Conservation (phyloP, 2,113 vertebrate species). For the Phalacrocorax aristotelis region DNA sequence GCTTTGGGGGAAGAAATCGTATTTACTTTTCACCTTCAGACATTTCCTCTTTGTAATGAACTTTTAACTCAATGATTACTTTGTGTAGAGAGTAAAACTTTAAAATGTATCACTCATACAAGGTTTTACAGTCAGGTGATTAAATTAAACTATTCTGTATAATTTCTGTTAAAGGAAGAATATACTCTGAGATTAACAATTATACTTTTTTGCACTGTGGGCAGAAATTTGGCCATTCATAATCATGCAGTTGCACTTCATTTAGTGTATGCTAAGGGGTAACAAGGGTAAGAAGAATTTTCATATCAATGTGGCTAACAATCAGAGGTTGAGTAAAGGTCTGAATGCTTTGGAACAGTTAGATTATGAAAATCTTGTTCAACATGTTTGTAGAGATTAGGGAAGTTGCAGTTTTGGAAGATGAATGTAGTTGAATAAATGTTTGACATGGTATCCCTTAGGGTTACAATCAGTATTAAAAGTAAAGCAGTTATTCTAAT, state of each 20-base stretch:
- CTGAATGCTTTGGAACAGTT: neutral
- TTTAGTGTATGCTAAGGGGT: neutral
- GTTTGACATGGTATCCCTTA: neutral
- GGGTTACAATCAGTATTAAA: neutral
- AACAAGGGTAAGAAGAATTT: neutral
- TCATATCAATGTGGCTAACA: neutral
- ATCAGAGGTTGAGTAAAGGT: neutral
- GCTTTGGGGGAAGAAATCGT: neutral
- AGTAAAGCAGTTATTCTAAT: neutral
- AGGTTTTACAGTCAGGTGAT: constrained; percentile 63
- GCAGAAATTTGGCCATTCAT: neutral
- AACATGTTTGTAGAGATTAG: neutral
- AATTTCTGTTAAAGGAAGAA: constrained; percentile 44
- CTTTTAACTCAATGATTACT: constrained; percentile 56
- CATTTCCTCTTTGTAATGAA: constrained; percentile 52
- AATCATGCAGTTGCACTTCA: neutral
- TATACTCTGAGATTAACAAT: constrained; percentile 4
- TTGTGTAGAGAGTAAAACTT: constrained; percentile 55
- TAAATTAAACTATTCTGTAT: constrained; percentile 35
- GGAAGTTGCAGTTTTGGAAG: neutral
- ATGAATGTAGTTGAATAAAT: neutral
- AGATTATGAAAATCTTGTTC: neutral
- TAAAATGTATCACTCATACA: constrained; percentile 53
- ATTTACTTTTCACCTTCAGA: neutral
- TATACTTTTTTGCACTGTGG: neutral